Conservation (phyloP, 2,797 vertebrate species). For the Liasis olivaceus region DNA sequence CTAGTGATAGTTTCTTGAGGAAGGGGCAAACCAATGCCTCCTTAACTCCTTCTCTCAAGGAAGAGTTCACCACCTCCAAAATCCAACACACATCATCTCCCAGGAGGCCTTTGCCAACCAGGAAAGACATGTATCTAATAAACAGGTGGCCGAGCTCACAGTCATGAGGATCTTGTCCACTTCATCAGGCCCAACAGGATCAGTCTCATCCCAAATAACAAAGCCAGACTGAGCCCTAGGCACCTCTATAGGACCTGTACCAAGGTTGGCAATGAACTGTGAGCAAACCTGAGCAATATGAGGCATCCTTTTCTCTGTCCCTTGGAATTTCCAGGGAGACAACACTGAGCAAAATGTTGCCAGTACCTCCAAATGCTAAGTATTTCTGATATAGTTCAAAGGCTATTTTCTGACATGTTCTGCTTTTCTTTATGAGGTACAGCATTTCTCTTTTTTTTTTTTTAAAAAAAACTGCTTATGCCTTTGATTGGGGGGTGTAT, state of each 20-base stretch:
- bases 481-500: neutral
- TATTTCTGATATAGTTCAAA: neutral
- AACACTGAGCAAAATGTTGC: conserved; percentile 10
- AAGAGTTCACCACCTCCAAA: neutral
- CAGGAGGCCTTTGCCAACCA: neutral
- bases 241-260: neutral
- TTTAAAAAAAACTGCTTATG: conserved; percentile 18
- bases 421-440: conserved; percentile 23
- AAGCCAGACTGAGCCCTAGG: neutral
- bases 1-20: too few species aligned
- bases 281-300: conserved; percentile 9
- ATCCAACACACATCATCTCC: neutral
- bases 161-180: neutral
- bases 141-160: neutral
- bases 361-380: neutral
- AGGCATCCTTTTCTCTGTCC: conserved; percentile 62
- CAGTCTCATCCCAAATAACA: neutral
- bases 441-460: neutral
- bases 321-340: conserved; percentile 36
- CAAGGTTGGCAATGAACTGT: neutral
- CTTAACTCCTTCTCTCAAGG: neutral
- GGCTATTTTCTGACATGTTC: neutral
- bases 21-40: too few species aligned
- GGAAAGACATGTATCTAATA: neutral
- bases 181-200: neutral